phyloP scores from a whole-genome alignment of 2,797 vertebrate species.

The Falco peregrinus region DNA sequence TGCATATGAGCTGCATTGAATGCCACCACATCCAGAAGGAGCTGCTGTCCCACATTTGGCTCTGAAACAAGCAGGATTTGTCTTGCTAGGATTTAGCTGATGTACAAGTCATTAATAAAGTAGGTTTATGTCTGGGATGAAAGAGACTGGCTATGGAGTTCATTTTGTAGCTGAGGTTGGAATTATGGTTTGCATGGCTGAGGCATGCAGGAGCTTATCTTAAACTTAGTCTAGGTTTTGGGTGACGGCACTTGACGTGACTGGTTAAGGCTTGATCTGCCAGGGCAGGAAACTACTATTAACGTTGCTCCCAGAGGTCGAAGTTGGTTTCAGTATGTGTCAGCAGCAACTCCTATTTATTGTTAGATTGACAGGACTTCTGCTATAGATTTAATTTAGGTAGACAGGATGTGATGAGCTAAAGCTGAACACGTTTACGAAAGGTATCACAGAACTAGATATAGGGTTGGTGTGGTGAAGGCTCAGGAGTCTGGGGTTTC shows the following conservation, averaged over 20 bases:
- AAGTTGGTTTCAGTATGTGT: neutral
- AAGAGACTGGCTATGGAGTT: neutral
- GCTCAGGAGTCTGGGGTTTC: neutral
- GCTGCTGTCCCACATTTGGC: neutral
- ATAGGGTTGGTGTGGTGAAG: neutral
- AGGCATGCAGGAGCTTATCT: neutral
- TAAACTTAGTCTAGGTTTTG: neutral
- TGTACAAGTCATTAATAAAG: neutral
- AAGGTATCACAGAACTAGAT: neutral
- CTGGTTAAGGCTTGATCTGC: neutral
- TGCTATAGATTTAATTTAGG: neutral
- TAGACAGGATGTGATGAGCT: neutral
- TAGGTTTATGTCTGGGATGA: neutral
- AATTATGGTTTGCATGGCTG: neutral
- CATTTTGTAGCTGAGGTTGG: neutral
- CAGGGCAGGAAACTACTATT: neutral
- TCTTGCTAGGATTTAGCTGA: neutral
- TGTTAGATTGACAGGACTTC: neutral
- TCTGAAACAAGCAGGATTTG: neutral
- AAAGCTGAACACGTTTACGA: neutral
- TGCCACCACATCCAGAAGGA: neutral
- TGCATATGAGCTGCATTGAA: neutral
- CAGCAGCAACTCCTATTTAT: neutral
- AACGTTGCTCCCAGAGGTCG: neutral
- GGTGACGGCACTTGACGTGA: neutral